Evolutionary conservation across 1,140 invertebrate species (phyloP), one percentile per base, ranked within the genome.

Genomic region (Pseudomyrmex pallidus): DNA sequence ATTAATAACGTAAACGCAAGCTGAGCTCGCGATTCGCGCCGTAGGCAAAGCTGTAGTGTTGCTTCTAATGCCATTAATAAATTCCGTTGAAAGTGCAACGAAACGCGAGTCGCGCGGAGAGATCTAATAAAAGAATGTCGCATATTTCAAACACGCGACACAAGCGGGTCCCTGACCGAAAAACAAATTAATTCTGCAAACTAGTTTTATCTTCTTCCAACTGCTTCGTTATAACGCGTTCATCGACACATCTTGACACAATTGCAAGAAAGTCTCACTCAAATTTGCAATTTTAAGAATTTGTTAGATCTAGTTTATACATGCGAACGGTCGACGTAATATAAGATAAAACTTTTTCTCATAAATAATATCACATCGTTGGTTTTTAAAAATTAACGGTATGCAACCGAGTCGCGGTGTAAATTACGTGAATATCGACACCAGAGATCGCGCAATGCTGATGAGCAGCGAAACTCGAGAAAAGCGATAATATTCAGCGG

Each of bases 21-120:
- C 66, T 35, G 10, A 17, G 12, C 54, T 46, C 17, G 54, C 54
- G 20, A 59, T 13, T 72, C 66, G 12, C 22, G 54, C 48, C 12
- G 66, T 44, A 61, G 66, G 64, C n/a, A 48, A 80, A 70, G 44
- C 59, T 70, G 66, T 50, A 35, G 5, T 35, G 35, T 35, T 35
- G 35, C 15, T 56, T 56, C 25, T 80, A 80, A 72, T 72, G n/a
- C 56, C 22, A 59, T 80, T 80, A 80, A 80, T 80, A 72, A 80
- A 80, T 72, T 80, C 66, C 66, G 66, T 72, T 61, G 76, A 61
- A 20, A 46, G 54, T 46, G 54, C 66, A 70, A 80, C 54, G 76
- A 72, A 35, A 20, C 66, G n/a, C 44, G 44, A n/a, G 2, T 15
- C 35, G 35, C n/a, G 35, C 63, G 7, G 10, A n/a, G 64, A 20